A percentile compares a stretch with the other conserved stretches of the same genome.
Evolutionary conservation across 1,140 invertebrate species (phyloP).

Genomic region (Bombus pyrosoma): DNA sequence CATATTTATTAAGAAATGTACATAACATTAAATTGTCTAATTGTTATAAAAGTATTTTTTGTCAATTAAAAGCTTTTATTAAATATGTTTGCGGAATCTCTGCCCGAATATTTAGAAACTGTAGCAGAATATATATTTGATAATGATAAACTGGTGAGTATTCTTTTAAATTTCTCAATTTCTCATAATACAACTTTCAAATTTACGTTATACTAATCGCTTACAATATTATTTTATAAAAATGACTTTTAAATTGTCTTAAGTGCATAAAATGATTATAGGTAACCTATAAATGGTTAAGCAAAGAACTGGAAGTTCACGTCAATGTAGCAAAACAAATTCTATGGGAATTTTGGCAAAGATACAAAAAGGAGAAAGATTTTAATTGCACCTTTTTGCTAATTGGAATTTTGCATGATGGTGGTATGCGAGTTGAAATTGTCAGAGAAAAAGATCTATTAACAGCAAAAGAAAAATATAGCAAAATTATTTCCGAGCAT

Average conservation of each 20-base stretch:
- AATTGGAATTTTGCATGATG: conserved; percentile 74
- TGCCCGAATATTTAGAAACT: conserved; percentile 64
- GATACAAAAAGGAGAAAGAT: conserved; percentile 64
- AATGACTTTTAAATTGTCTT: not conserved
- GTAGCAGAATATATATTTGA: conserved; percentile 68
- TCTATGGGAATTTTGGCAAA: conserved; percentile 74
- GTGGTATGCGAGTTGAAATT: conserved; percentile 76
- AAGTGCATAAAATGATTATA: conserved; percentile 51
- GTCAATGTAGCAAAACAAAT: conserved; percentile 79
- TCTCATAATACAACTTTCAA: not conserved
- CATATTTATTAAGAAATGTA: not conserved
- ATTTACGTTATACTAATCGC: not conserved
- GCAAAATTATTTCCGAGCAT: conserved; percentile 76
- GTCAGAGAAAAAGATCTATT: conserved; percentile 70
- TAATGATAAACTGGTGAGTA: conserved; percentile 73
- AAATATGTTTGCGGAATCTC: conserved; percentile 40
- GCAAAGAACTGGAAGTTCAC: conserved; percentile 77
- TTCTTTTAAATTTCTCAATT: not conserved
- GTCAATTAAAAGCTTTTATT: not conserved
- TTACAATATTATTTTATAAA: conserved; percentile 31
- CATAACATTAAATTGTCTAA: not conserved
- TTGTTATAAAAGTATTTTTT: not conserved
- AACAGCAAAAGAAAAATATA: conserved; percentile 74
- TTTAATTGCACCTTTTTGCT: conserved; percentile 75
- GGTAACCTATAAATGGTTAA: conserved; percentile 81